Conservation (phyloP, 2,888 invertebrate genomes). For the Mimumesa dahlbomi region DNA sequence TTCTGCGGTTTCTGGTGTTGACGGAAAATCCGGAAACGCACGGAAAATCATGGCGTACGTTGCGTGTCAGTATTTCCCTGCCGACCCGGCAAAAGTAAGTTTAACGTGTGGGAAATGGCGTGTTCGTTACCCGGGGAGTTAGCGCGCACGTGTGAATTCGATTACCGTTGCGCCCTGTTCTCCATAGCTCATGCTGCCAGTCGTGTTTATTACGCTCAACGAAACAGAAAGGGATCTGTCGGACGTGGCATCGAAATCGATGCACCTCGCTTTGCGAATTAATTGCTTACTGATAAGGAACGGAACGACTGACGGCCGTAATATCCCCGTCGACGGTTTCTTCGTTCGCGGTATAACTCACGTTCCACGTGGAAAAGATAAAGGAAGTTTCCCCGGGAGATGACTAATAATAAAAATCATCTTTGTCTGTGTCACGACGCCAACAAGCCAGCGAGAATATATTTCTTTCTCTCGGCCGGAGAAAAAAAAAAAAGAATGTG, state of each 20-base stretch:
- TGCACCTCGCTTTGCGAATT: constrained; percentile 2
- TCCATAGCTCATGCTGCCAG: not conserved
- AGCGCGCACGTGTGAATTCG: constrained; percentile 15
- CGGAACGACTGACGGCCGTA: not conserved
- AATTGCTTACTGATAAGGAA: not conserved
- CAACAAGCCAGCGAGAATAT: too few relatives aligned
- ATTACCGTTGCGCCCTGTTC: not conserved
- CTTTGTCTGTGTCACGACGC: too few relatives aligned
- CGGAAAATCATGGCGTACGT: not conserved
- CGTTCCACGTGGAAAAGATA: too few relatives aligned
- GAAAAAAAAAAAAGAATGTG: too few relatives aligned
- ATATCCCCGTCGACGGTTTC: too few relatives aligned
- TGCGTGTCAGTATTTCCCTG: not conserved
- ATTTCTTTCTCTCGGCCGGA: too few relatives aligned
- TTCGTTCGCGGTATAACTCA: too few relatives aligned
- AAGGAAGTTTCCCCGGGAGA: too few relatives aligned
- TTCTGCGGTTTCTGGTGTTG: too few relatives aligned
- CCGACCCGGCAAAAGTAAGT: not conserved
- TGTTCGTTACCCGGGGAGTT: not conserved
- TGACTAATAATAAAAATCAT: too few relatives aligned
- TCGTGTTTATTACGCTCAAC: not conserved
- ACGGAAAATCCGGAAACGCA: too few relatives aligned
- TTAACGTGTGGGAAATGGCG: constrained; percentile 3
- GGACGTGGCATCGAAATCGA: not conserved
- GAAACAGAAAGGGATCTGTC: constrained; percentile 5